phyloP scores from a whole-genome alignment of 2,113 vertebrate genomes.

The Agapornis roseicollis region DNA sequence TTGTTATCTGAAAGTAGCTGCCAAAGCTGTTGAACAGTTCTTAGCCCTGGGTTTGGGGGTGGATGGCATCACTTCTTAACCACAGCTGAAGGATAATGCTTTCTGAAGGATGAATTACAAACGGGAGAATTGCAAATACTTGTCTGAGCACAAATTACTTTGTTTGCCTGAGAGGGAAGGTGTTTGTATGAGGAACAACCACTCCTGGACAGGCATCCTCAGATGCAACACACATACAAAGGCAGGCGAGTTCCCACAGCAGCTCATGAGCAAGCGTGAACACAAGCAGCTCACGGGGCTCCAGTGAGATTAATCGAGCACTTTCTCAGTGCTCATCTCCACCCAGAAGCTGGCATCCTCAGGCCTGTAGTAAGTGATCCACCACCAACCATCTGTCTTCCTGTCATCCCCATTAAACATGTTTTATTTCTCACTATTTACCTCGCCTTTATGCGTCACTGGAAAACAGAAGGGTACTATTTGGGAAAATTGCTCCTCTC shows the following conservation, averaged over 20 bases:
- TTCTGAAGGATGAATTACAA: background rate
- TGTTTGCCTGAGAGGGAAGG: background rate
- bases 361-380: background rate
- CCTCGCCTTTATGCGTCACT: fast-evolving
- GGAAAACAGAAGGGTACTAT: background rate
- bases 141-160: background rate
- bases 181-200: background rate
- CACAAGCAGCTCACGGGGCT: background rate
- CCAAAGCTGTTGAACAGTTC: background rate
- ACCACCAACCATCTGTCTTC: background rate
- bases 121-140: background rate
- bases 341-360: background rate
- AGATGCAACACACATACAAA: background rate
- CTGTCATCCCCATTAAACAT: background rate
- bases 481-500: background rate
- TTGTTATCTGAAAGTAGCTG: background rate
- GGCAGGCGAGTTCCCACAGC: background rate
- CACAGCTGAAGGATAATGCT: background rate
- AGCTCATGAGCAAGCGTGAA: background rate
- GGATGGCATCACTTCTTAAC: background rate
- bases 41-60: background rate
- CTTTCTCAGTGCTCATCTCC: background rate
- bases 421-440: background rate
- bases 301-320: background rate
- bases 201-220: background rate